phyloP scores from a whole-genome alignment of 2,797 vertebrate species.

The Sebastes itinus region DNA sequence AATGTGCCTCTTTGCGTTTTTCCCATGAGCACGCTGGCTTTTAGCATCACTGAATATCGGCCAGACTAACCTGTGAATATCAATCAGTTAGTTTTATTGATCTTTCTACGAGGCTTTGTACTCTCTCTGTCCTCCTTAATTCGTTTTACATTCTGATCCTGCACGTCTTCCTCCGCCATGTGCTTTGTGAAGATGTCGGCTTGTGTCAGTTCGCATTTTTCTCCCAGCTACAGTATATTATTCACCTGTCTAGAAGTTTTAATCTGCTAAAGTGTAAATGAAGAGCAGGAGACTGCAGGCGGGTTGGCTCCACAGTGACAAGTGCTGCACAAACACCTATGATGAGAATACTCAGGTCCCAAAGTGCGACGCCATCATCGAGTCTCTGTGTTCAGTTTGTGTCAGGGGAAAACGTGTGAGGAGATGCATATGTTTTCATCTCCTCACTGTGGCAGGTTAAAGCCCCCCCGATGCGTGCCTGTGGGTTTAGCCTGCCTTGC shows the following conservation, averaged over 20 bases:
- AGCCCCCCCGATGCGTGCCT: slow-evolving; percentile 13
- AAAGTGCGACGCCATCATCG: background rate
- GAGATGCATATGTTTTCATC: slow-evolving; percentile 15
- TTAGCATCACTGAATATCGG: slow-evolving; percentile 38
- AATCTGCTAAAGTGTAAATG: background rate
- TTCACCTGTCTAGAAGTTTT: slow-evolving; percentile 15
- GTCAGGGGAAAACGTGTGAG: background rate
- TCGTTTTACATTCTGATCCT: slow-evolving; percentile 26
- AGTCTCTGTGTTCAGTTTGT: slow-evolving; percentile 3
- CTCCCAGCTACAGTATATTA: background rate
- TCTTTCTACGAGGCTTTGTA: slow-evolving; percentile 8
- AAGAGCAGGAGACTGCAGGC: background rate
- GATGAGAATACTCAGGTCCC: background rate
- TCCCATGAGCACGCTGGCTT: slow-evolving; percentile 28
- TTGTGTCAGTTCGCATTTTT: slow-evolving; percentile 6
- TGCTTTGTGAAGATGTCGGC: slow-evolving; percentile 10
- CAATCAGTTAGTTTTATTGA: slow-evolving; percentile 48
- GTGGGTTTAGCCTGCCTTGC: slow-evolving; percentile 37
- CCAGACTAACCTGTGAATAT: slow-evolving; percentile 49
- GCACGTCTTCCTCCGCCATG: background rate
- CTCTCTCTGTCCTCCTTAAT: background rate
- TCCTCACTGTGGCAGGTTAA: slow-evolving; percentile 33
- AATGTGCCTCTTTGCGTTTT: slow-evolving; percentile 44
- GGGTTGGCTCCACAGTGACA: background rate
- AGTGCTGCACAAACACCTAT: slow-evolving; percentile 1